Evolutionary conservation across 2,797 vertebrate species (phyloP).

Genomic region (Octomys mimax): DNA sequence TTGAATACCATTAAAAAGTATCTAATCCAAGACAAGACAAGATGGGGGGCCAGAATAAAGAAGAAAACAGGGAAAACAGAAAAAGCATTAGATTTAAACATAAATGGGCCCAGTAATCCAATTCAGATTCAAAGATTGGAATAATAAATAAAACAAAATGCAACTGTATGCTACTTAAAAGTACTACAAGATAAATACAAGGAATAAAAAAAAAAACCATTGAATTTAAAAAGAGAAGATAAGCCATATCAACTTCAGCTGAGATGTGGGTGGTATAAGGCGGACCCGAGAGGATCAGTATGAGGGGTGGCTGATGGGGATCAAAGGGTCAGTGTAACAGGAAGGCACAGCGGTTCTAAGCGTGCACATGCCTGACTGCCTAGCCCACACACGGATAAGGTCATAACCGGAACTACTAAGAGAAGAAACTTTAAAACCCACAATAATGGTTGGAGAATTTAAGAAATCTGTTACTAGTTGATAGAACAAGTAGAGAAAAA

Average conservation of each 20-base stretch:
- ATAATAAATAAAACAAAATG: neutral
- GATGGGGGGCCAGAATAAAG: neutral
- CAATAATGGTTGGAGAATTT: neutral
- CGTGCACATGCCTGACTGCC: neutral
- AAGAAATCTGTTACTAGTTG: conserved; percentile 31
- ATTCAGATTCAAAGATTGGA: neutral
- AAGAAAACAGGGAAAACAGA: neutral
- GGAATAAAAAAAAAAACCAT: neutral
- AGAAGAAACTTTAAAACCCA: neutral
- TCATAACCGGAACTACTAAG: neutral
- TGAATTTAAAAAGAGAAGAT: neutral
- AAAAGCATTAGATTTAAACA: neutral
- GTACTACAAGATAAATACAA: neutral
- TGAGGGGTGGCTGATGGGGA: neutral
- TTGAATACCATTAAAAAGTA: neutral
- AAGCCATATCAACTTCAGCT: neutral
- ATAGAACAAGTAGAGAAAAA: neutral
- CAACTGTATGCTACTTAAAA: neutral
- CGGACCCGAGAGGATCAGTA: neutral
- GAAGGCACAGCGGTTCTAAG: neutral
- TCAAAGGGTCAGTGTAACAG: neutral
- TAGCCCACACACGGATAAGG: neutral
- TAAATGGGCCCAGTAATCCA: neutral
- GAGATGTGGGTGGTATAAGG: neutral
- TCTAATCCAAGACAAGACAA: neutral